Evolutionary conservation across 2,888 invertebrate species (phyloP).

Genomic region (Ectemnius continuus): DNA sequence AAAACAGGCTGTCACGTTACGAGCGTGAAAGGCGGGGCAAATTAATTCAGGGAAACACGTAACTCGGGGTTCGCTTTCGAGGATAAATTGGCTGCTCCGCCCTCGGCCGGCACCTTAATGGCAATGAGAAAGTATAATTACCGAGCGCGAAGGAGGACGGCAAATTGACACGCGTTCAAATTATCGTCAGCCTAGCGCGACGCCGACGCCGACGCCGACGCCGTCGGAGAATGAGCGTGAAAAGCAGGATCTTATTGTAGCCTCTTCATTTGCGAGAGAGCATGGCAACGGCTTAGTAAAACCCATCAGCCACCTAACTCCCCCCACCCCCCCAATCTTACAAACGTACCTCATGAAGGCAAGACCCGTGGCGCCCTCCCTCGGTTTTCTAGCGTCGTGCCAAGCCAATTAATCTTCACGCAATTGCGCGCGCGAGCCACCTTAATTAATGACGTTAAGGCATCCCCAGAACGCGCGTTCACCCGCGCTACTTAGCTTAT

Average conservation of each 20-base stretch:
- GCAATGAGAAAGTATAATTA: conserved; percentile 56
- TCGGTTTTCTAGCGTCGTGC: conserved; percentile 45
- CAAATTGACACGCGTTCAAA: conserved; percentile 64
- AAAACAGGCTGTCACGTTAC: conserved; percentile 18
- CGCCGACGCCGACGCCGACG: conserved; percentile 28
- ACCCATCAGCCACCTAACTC: not conserved
- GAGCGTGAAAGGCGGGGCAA: conserved; percentile 43
- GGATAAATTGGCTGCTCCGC: conserved; percentile 49
- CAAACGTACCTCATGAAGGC: too few relatives aligned
- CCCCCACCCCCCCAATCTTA: not conserved
- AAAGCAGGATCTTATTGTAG: conserved; percentile 53
- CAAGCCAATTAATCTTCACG: conserved; percentile 65
- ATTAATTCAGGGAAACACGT: conserved; percentile 47
- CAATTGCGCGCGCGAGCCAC: conserved; percentile 57
- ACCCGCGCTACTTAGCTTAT: conserved; percentile 64
- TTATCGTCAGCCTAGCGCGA: conserved; percentile 47
- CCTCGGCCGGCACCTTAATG: conserved; percentile 32
- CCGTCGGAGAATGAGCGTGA: conserved; percentile 36
- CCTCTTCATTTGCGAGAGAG: conserved; percentile 44
- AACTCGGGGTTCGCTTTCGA: conserved; percentile 26
- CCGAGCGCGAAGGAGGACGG: conserved; percentile 32
- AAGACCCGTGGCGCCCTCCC: conserved; percentile 4
- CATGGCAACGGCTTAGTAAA: not conserved
- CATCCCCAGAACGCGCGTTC: conserved; percentile 43
- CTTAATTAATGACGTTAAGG: conserved; percentile 68